Conservation (phyloP, 1,140 invertebrate species). For the Homarus americanus region DNA sequence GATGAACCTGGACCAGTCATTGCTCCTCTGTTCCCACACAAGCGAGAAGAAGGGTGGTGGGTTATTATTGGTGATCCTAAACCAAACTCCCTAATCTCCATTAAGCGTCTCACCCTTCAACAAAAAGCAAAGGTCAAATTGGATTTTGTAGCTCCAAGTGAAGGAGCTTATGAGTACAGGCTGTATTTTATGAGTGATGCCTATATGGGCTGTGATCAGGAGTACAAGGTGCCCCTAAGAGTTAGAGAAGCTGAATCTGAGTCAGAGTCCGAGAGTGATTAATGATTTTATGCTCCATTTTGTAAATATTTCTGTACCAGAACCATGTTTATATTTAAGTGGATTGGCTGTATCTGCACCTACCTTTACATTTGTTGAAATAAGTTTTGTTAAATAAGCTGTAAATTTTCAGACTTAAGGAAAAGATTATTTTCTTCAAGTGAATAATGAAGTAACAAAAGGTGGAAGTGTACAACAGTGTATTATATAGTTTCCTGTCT, state of each 20-base stretch:
- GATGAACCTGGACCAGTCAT: conserved; percentile 98
- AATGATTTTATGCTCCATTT: neutral
- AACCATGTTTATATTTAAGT: too few species aligned
- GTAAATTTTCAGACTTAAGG: too few species aligned
- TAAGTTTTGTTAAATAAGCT: conserved; percentile 9
- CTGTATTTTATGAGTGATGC: conserved; percentile 99
- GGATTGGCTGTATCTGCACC: too few species aligned
- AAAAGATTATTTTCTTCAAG: too few species aligned
- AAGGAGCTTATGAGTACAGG: conserved; percentile 83
- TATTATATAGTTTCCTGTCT: too few species aligned
- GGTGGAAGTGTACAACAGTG: too few species aligned
- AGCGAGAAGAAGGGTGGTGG: conserved; percentile 99
- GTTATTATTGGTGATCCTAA: conserved; percentile 98
- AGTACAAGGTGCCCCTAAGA: conserved; percentile 92
- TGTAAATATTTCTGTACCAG: neutral
- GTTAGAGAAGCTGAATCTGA: conserved; percentile 82
- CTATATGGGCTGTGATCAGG: conserved; percentile 98
- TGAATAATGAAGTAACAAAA: too few species aligned
- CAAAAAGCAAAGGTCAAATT: conserved; percentile 96
- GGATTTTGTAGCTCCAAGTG: conserved; percentile 94
- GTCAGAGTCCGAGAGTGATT: conserved; percentile 74
- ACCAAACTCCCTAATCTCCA: conserved; percentile 95
- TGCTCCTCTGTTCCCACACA: conserved; percentile 98
- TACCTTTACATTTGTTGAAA: too few species aligned
- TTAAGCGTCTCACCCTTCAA: conserved; percentile 95